Evolutionary conservation across 2,888 invertebrate species (phyloP).

Genomic region (Lasius fuliginosus): DNA sequence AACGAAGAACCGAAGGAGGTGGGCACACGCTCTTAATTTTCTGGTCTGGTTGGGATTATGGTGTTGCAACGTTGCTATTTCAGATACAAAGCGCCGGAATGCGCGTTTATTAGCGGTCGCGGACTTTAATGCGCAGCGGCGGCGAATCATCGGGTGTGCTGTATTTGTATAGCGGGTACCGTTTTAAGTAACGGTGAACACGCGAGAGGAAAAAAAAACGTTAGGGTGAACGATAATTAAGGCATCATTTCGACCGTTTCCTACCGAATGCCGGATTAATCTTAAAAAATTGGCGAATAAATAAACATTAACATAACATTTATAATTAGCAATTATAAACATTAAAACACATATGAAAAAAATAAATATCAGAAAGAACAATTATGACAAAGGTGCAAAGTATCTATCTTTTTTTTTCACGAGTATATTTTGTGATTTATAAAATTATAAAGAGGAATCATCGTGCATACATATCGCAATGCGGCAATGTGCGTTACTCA

Average conservation of each 20-base stretch:
- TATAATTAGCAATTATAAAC: not conserved
- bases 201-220: conserved; percentile 57
- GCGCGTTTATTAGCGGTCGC: conserved; percentile 69
- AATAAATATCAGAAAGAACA: not conserved
- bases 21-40: conserved; percentile 61
- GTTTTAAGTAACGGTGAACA: conserved; percentile 68
- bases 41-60: conserved; percentile 64
- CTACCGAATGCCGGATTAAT: not conserved
- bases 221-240: conserved; percentile 68
- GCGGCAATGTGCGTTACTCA: not conserved
- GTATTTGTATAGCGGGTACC: conserved; percentile 64
- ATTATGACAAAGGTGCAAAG: not conserved
- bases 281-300: not conserved
- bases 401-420: not conserved
- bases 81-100: conserved; percentile 60
- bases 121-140: conserved; percentile 56
- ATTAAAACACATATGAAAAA: not conserved
- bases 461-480: not conserved
- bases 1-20: conserved; percentile 35
- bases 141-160: conserved; percentile 66
- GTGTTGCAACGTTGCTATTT: conserved; percentile 59
- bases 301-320: too few relatives aligned
- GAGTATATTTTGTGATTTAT: not conserved
- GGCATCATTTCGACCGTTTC: conserved; percentile 47
- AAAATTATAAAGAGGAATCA: not conserved